Percentiles rank a stretch among this genome's conserved stretches.
Evolutionary conservation across 2,113 vertebrate species (phyloP).

Genomic region (Nesoenas mayeri): DNA sequence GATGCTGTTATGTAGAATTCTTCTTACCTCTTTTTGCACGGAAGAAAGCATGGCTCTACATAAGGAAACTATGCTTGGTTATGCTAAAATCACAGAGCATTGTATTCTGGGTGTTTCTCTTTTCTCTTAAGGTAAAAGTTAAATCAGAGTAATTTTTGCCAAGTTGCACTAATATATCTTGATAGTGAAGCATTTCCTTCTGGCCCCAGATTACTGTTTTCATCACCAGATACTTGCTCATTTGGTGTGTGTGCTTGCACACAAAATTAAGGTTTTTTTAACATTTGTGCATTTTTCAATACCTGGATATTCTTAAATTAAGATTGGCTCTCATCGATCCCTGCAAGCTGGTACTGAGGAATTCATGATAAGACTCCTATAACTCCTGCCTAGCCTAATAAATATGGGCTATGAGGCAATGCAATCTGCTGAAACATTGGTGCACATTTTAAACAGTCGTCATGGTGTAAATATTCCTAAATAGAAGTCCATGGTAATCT

Average conservation of each 20-base stretch:
- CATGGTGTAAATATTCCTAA: conserved; percentile 67
- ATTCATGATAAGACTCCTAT: neutral
- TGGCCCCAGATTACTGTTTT: neutral
- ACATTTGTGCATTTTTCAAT: conserved; percentile 8
- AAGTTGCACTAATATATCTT: neutral
- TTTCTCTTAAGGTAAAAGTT: neutral
- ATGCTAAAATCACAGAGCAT: neutral
- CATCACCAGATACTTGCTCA: neutral
- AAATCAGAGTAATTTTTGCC: neutral
- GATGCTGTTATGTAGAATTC: neutral
- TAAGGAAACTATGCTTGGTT: neutral
- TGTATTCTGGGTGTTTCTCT: neutral
- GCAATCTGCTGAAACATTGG: conserved; percentile 59
- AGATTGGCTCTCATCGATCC: neutral
- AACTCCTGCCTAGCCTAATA: conserved; percentile 28
- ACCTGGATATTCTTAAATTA: conserved; percentile 10
- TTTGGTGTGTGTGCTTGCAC: neutral
- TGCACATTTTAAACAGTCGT: conserved; percentile 57
- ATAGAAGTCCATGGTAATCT: conserved; percentile 69
- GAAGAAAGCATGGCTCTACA: neutral
- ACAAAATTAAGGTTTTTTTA: neutral
- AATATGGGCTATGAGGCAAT: conserved; percentile 38
- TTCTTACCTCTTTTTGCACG: neutral
- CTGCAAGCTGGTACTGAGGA: conserved; percentile 4
- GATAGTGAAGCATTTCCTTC: neutral